Base-by-base conservation (phyloP, 2,797 vertebrate species). In the Rallus crepitans region DNA sequence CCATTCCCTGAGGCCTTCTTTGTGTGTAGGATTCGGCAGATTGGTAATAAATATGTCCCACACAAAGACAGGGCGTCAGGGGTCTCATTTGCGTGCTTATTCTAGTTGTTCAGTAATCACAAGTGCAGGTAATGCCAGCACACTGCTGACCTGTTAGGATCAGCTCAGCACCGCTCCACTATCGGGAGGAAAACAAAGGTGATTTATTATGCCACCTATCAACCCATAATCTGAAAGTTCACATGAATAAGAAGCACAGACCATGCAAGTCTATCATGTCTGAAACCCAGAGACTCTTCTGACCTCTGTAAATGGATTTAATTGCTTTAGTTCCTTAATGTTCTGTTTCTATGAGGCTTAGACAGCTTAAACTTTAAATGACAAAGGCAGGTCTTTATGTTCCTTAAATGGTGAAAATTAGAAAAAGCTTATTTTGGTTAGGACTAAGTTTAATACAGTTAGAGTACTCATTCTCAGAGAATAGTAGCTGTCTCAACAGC, bases 361-460 rank as follows among this genome's bases (percentile, higher is more conserved):
- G 85, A 89, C 94, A 93, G 93, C 89, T 94, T 93, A 95, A 89
- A 92, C 69, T 94, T 94, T 90, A 90, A 94, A 95, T 97, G 85
- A 97, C 93, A 97, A 97, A 97, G 69, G 85, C 72, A 85, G 69
- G 87, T 90, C 96, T 95, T 96, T 96, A 90, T 96, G 89, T 89
- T 91, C 80, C 83, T 87, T 95, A 96, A 97, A 96, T 75, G 87
- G 90, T 85, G 94, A 95, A 97, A 97, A 96, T 96, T 91, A 95
- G 93, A 60, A 93, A 95, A 93, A 96, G 94, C 94, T 96, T 97
- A 97, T 97, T 96, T 97, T 95, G 90, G 42, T 97, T 94, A 94
- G 89, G 88, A 82, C 73, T 72, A 88, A 72, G 80, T 92, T 96
- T 96, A 96, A 94, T 93, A 75, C 61, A 94, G 92, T 93, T 85